Base-by-base conservation (phyloP, 2,797 vertebrate species). In the Anolis apletophallus region DNA sequence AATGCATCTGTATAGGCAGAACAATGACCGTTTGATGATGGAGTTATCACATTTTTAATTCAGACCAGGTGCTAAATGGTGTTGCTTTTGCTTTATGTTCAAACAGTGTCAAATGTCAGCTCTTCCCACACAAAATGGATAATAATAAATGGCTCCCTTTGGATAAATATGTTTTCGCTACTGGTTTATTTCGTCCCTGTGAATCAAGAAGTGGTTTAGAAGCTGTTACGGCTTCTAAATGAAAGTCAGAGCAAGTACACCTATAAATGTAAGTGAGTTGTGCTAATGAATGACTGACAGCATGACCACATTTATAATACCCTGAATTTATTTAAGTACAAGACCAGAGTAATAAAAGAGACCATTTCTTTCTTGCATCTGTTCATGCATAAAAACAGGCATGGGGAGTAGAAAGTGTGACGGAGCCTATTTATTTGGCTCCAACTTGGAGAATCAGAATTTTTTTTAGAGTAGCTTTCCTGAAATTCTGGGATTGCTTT, bases 1-100 rank as follows among this genome's bases (percentile, higher is more conserved):
- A 85, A 69, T 90, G 68, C 88, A 93, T 80, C 71, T 85, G 52
- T 87, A 64, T 54, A 85, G 90, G 88, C 68, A 52, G 83, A 95
- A 86, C 91, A 90, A 85, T 50, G 61, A 85, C 81, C 91, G 16
- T 90, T 87, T 95, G 91, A 92, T 88, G 90, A 85, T 57, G 59
- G 69, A 92, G 94, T 89, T 61, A 82, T 94, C 90, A 82, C 87
- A 79, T 68, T 93, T 91, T 91, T 87, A 91, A 74, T 91, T 93
- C 83, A 87, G 84, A 87, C 72, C n/a, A 81, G 36, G 13, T 32
- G 68, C 91, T 94, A 92, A 90, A 88, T 90, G 71, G 64, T 36
- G 46, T 90, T 85, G 87, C 26, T 83, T 1, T 88, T 90, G 88
- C 86, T 89, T 50, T 84, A 52, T 89, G 68, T 87, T 92, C 89